Evolutionary conservation across 2,888 invertebrate genomes (phyloP), one percentile per base, ranked within the genome.

Genomic region (Apamea monoglypha): DNA sequence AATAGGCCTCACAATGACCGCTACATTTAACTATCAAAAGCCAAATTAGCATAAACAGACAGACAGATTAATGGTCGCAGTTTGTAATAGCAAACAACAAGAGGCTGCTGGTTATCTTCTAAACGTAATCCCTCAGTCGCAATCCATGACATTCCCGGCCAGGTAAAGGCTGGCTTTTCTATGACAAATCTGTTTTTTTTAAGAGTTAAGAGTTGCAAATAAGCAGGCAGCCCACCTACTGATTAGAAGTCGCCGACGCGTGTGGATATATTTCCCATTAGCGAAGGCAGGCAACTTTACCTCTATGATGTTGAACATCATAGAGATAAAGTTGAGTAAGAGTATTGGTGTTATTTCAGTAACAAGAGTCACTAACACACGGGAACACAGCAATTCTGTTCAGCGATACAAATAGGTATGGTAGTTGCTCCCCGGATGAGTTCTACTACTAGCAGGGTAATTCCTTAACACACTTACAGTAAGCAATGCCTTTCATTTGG

Each of bases 41-140:
- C n/a, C 10, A 59, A 59, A 80, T 80, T 83, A 83, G 18, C 80
- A 80, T 80, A 83, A 83, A 78, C 83, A 53, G 78, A 53, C 76
- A 66, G 32, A 76, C 50, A 44, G 80, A 80, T 80, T 80, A 68
- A 80, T 80, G 78, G 40, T 18, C 67, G 29, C 80, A 36, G 78
- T 80, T 78, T 61, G 59, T 61, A 29, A 25, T 32, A 21, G 16
- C 66, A 61, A 78, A 83, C 83, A 83, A 80, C 18, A 44, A 25
- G 10, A 44, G 18, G 50, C 14, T 53, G 50, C 36, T 36, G 44
- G 25, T 80, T 80, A 80, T 80, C 83, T 67, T 0, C 6, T 18
- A 21, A 32, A 29, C n/a, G 7, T 80, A 83, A 80, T 80, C 83
- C 78, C 61, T 10, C 16, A 53, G 18, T 61, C 18, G 5, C 14